Base-by-base conservation (phyloP, 2,888 invertebrate species). In the Oligia latruncula region DNA sequence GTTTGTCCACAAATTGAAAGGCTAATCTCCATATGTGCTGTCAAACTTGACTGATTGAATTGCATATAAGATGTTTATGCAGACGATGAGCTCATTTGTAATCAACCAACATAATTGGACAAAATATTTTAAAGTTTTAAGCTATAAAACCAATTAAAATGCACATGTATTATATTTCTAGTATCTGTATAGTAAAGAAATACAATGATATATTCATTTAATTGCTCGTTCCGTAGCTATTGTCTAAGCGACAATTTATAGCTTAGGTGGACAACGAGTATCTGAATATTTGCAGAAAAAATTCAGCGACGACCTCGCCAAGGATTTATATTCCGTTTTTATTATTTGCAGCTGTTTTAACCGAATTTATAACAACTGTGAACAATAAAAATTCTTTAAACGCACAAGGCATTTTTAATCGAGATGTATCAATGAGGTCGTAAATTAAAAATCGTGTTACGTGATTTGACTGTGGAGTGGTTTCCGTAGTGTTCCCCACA, bases 141-240 rank as follows among this genome's bases (percentile, higher is more conserved):
- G 84, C 84, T 88, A 85, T 82, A 89, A 87, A 91, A 91, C 78
- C 85, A 89, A 92, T 91, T 92, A 92, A 92, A 90, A 91, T 92
- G 90, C 89, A 90, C 87, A 88, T 88, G 87, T 87, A 83, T 86
- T 89, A 89, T 88, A 87, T 90, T 83, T 81, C 73, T 60, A 79
- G 75, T 74, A 80, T 81, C 78, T 72, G 78, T 74, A 62, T 81
- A 80, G 66, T 83, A 68, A 88, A 81, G 93, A 93, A 93, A 94
- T 90, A 83, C 85, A 90, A 94, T 95, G 93, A 94, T 95, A 94
- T 94, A 95, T 95, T 95, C 94, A 95, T 95, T 91, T 94, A 93
- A 94, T 94, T 93, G 92, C 83, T 84, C 85, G 90, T 90, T 90
- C 88, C 86, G 90, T 91, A 89, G 88, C 93, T 91, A 94, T 95